phyloP scores from a whole-genome alignment of 2,888 invertebrate species.

The Drosophila kanekoi region DNA sequence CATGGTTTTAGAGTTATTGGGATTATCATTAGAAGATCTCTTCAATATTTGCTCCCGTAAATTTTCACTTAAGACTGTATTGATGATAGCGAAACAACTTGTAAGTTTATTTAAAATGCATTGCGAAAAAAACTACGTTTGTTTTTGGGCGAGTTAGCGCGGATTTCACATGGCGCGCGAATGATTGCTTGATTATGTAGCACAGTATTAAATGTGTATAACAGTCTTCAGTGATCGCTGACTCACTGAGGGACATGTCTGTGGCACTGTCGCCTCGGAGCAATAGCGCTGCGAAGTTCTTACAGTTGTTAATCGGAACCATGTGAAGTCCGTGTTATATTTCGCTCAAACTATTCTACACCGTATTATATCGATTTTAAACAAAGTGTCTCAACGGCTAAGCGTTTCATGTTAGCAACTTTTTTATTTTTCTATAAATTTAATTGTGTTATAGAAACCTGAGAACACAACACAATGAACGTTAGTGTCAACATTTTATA shows the following conservation, averaged over 20 bases:
- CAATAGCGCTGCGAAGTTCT: background rate
- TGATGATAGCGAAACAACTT: constrained; percentile 99
- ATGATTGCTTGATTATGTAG: background rate
- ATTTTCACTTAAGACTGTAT: constrained; percentile 98
- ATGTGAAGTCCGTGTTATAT: constrained; percentile 30
- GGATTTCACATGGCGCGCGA: constrained; percentile 27
- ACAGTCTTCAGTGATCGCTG: background rate
- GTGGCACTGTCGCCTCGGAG: background rate
- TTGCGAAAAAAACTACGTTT: constrained; percentile 11
- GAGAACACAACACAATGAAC: constrained; percentile 61
- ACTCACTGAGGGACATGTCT: background rate
- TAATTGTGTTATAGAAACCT: constrained; percentile 6
- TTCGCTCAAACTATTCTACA: constrained; percentile 29
- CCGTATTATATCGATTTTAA: constrained; percentile 42
- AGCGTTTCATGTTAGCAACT: constrained; percentile 52
- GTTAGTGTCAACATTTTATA: constrained; percentile 62
- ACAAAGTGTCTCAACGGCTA: constrained; percentile 83
- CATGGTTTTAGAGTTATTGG: constrained; percentile 99
- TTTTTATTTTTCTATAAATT: constrained; percentile 7
- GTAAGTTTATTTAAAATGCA: constrained; percentile 87
- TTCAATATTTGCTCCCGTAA: constrained; percentile 99
- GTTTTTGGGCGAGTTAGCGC: constrained; percentile 26
- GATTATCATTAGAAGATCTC: constrained; percentile 99
- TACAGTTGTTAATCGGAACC: constrained; percentile 8
- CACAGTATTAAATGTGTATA: constrained; percentile 5